phyloP scores from a whole-genome alignment of 2,113 vertebrate species.

The Danionella cerebrum region DNA sequence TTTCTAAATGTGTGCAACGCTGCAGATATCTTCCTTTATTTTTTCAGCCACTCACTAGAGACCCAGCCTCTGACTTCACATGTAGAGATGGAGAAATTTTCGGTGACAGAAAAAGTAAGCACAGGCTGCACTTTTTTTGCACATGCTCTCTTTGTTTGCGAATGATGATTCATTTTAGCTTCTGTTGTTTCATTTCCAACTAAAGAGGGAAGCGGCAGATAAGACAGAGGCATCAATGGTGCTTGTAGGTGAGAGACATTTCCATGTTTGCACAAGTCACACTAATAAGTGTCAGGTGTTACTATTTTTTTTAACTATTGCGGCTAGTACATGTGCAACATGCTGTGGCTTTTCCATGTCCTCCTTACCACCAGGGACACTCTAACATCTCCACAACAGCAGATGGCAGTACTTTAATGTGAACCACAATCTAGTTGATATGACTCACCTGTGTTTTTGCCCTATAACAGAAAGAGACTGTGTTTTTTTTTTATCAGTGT shows the following conservation, averaged over 20 bases:
- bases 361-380: no score
- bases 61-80: slow-evolving; percentile 49
- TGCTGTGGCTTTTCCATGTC: no score
- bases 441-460: no score
- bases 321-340: no score
- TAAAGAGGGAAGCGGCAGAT: slow-evolving; percentile 58
- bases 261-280: no score
- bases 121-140: not conserved
- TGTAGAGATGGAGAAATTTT: slow-evolving; percentile 58
- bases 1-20: no score
- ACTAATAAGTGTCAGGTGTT: no score
- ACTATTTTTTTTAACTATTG: not conserved
- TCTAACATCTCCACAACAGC: no score
- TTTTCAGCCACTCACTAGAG: slow-evolving; percentile 53
- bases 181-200: slow-evolving; percentile 21
- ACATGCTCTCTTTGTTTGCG: not conserved
- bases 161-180: not conserved
- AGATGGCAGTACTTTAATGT: no score
- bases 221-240: slow-evolving; percentile 76
- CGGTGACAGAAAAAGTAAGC: slow-evolving; percentile 54
- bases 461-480: no score
- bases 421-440: no score
- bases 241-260: slow-evolving; percentile 72
- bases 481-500: no score
- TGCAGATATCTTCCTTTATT: not conserved